phyloP scores from a whole-genome alignment of 2,888 invertebrate species.

The Drosophila melanosoma region DNA sequence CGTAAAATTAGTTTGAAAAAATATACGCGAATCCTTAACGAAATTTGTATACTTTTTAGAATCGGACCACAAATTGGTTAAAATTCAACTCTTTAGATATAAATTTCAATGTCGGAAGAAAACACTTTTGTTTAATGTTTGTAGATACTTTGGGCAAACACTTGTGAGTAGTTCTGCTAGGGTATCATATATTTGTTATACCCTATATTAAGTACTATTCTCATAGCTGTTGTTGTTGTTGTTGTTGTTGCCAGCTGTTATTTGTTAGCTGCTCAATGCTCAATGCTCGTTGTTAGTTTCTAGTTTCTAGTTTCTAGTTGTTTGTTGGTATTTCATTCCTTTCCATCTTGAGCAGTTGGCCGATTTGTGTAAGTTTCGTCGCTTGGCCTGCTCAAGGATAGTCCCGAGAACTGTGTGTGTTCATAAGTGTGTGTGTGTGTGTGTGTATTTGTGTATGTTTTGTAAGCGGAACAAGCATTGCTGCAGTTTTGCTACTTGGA shows the following conservation, averaged over 20 bases:
- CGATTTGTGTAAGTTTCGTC: constrained; percentile 1
- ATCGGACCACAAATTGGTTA: neutral
- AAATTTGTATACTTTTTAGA: neutral
- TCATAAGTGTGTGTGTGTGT: neutral
- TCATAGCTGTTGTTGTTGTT: neutral
- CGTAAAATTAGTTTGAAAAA: neutral
- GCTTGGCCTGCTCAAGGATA: constrained; percentile 6
- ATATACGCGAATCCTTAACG: neutral
- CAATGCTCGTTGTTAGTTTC: neutral
- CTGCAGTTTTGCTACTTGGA: constrained; percentile 43
- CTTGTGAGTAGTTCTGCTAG: neutral
- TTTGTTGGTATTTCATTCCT: neutral
- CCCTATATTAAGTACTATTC: neutral
- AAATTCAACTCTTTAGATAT: neutral
- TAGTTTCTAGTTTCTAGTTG: neutral
- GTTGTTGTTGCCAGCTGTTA: neutral
- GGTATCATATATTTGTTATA: neutral
- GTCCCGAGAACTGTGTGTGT: neutral
- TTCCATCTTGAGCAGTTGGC: neutral
- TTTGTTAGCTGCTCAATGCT: neutral
- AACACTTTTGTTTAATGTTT: no score
- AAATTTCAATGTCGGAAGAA: neutral
- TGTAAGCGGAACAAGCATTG: constrained; percentile 7
- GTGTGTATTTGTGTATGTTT: neutral
- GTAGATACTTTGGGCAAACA: neutral